These are phyloP conservation scores for Montipora efflorescens DNA, from an alignment of 64 coral and sea anemone genomes.

Conservation along the genomic window DNA sequence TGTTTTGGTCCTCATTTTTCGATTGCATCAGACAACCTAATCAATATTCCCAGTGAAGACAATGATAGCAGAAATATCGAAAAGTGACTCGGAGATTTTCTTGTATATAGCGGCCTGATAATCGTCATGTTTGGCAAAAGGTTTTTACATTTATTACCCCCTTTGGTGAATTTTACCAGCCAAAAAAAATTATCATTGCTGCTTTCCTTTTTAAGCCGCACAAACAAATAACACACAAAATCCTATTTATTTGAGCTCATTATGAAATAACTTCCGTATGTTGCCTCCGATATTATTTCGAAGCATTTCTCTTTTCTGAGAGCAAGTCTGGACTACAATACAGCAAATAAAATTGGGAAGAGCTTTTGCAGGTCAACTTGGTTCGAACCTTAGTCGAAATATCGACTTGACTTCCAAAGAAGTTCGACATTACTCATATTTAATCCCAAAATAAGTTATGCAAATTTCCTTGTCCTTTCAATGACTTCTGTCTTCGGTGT, in stretches of 20 bases:
- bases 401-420: background rate
- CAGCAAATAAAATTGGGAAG: too few species aligned
- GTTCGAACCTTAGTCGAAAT: background rate
- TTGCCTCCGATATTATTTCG: background rate
- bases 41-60: too few species aligned
- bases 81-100: too few species aligned
- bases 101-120: too few species aligned
- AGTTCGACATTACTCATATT: background rate
- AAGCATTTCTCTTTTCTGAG: background rate
- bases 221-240: constrained; percentile 30
- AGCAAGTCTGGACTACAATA: background rate
- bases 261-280: background rate
- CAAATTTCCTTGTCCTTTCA: background rate
- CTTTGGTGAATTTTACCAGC: background rate
- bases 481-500: background rate
- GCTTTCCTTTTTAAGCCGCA: constrained; percentile 29
- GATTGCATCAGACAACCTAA: too few species aligned
- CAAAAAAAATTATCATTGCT: constrained; percentile 3
- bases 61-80: too few species aligned
- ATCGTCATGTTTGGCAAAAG: too few species aligned
- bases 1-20: too few species aligned
- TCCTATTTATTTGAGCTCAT: background rate
- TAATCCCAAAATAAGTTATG: constrained; percentile 26
- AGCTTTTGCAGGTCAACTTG: background rate
- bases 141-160: too few species aligned